A percentile compares a stretch with the other conserved stretches of the same genome.
Evolutionary conservation across 2,888 invertebrate species (phyloP).

Genomic region (Phortica magna): DNA sequence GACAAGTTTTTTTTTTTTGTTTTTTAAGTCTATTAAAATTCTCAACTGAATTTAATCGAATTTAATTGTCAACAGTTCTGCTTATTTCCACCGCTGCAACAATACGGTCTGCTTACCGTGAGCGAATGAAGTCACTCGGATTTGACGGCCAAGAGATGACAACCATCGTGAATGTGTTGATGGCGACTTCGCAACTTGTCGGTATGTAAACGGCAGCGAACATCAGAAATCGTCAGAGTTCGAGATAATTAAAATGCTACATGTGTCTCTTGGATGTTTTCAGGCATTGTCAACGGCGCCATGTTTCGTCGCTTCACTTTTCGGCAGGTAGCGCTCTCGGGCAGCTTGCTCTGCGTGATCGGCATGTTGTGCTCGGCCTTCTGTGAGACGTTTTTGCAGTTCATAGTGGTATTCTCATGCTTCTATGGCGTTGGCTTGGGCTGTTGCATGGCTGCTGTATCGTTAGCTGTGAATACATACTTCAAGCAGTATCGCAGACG

Average conservation of each 20-base stretch:
- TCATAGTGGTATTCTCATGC: slow-evolving; percentile 83
- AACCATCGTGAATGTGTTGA: slow-evolving; percentile 85
- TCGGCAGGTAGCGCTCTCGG: slow-evolving; percentile 83
- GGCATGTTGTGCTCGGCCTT: slow-evolving; percentile 82
- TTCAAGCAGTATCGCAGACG: slow-evolving; percentile 84
- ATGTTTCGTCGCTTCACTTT: slow-evolving; percentile 84
- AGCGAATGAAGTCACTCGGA: slow-evolving; percentile 81
- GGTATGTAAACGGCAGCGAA: slow-evolving; percentile 78
- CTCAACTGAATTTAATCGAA: too few relatives aligned
- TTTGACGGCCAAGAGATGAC: slow-evolving; percentile 84
- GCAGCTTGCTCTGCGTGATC: slow-evolving; percentile 80
- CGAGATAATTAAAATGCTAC: not conserved
- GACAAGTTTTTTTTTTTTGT: too few relatives aligned
- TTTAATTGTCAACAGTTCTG: slow-evolving; percentile 79
- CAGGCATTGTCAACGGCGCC: slow-evolving; percentile 83
- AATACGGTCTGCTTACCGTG: slow-evolving; percentile 86
- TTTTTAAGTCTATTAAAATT: too few relatives aligned
- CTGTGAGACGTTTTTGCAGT: slow-evolving; percentile 82
- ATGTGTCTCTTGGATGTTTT: slow-evolving; percentile 2
- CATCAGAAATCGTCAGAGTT: not conserved
- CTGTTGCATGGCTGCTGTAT: slow-evolving; percentile 83
- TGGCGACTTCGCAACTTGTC: slow-evolving; percentile 84
- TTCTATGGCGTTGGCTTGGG: slow-evolving; percentile 84
- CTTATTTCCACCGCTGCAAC: slow-evolving; percentile 83
- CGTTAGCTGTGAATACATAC: slow-evolving; percentile 86